Conservation (phyloP, 1,140 invertebrate species). For the Anthonomus grandis region DNA sequence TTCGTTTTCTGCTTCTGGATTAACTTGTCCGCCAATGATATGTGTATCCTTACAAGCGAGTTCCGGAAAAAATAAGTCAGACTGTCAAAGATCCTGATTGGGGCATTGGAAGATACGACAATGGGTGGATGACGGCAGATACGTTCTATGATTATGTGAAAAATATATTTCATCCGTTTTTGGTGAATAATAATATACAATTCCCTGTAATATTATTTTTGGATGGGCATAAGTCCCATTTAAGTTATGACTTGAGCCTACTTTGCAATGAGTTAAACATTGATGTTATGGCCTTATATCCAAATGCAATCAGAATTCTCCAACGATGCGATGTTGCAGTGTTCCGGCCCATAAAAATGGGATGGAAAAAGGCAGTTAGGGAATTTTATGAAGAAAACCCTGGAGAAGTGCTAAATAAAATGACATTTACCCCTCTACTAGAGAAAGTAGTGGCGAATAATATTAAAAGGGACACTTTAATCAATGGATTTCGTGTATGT, state of each 20-base stretch:
- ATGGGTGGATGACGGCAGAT: constrained; percentile 47
- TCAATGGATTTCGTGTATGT: too few relatives aligned
- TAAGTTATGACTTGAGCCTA: constrained; percentile 3
- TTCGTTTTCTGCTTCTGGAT: constrained; percentile 36
- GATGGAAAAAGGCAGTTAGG: constrained; percentile 10
- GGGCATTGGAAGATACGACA: constrained; percentile 44
- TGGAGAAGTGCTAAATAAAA: too few relatives aligned
- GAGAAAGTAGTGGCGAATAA: too few relatives aligned
- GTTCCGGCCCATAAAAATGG: constrained; percentile 19
- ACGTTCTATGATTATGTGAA: constrained; percentile 49
- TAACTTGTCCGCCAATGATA: constrained; percentile 35
- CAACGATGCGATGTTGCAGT: constrained; percentile 25
- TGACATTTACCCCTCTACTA: too few relatives aligned
- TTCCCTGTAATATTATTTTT: constrained; percentile 16
- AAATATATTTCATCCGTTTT: constrained; percentile 44
- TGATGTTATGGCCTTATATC: constrained; percentile 1
- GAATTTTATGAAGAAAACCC: background rate
- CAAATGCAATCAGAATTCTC: constrained; percentile 21
- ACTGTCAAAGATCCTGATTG: constrained; percentile 42
- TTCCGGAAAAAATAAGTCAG: constrained; percentile 32
- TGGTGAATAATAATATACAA: constrained; percentile 22
- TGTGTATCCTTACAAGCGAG: constrained; percentile 36
- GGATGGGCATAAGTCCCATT: constrained; percentile 22
- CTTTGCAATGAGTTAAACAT: constrained; percentile 14
- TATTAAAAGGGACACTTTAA: too few relatives aligned